A percentile compares a stretch with the other conserved stretches of the same genome.
These are phyloP conservation scores for Cylindroiulus punctatus DNA, from an alignment of 2,888 invertebrate genomes.

Conservation along the genomic window DNA sequence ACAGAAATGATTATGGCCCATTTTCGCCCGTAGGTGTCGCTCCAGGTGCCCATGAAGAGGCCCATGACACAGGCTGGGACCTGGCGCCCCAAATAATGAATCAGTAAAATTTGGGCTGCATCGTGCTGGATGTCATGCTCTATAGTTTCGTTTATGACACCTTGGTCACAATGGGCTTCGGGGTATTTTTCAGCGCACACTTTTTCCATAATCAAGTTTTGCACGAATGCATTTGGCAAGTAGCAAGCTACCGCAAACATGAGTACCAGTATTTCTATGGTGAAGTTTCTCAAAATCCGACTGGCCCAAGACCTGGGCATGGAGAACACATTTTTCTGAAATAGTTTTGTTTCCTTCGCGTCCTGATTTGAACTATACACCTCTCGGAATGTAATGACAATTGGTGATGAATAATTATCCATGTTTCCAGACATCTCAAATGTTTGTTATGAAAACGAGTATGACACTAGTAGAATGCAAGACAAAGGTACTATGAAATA, in stretches of 20 bases:
- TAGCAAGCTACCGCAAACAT: background rate
- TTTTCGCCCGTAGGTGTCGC: constrained; percentile 23
- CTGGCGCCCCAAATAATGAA: constrained; percentile 15
- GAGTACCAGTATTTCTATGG: constrained; percentile 11
- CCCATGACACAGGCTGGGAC: background rate
- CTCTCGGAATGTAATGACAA: background rate
- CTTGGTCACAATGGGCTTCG: background rate
- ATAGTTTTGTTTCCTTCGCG: background rate
- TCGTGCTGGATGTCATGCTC: constrained; percentile 21
- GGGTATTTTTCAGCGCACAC: constrained; percentile 11
- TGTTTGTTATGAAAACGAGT: too few species aligned
- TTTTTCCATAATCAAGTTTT: constrained; percentile 46
- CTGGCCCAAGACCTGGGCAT: background rate
- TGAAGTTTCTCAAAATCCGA: background rate
- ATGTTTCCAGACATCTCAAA: too few species aligned
- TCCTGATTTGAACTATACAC: background rate
- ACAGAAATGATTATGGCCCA: background rate
- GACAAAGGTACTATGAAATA: too few species aligned
- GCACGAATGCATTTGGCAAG: constrained; percentile 49
- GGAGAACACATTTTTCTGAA: background rate
- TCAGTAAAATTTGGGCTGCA: constrained; percentile 29
- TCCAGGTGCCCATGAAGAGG: constrained; percentile 49
- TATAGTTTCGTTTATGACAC: constrained; percentile 15
- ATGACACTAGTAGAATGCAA: too few species aligned
- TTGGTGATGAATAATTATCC: background rate